These are phyloP conservation scores for Sinocyclocheilus rhinocerous DNA, from an alignment of 2,113 vertebrate species.

Conservation along the genomic window DNA sequence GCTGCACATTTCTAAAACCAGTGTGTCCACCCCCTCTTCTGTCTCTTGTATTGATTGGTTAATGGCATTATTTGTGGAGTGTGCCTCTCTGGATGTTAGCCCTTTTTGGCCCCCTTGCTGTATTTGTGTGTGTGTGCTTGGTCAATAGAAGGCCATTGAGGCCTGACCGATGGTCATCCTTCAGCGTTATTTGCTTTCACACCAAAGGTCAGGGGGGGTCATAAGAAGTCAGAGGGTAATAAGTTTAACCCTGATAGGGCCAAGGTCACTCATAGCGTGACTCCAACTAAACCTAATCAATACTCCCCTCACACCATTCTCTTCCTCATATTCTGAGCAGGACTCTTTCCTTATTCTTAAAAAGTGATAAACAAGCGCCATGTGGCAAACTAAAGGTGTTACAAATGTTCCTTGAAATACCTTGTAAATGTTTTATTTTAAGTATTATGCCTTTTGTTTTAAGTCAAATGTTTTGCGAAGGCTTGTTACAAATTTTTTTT, in stretches of 20 bases:
- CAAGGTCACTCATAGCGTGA: conserved; percentile 50
- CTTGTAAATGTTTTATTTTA: neutral
- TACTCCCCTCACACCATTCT: conserved; percentile 1
- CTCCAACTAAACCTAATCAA: conserved; percentile 37
- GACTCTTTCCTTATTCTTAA: neutral
- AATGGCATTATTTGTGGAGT: conserved; percentile 61
- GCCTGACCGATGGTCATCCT: conserved; percentile 84
- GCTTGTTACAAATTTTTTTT: neutral
- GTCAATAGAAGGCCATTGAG: conserved; percentile 86
- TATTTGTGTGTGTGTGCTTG: conserved; percentile 67
- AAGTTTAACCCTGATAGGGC: conserved; percentile 56
- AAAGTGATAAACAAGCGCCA: neutral
- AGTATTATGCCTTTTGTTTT: neutral
- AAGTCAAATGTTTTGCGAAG: neutral
- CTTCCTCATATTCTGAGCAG: conserved; percentile 13
- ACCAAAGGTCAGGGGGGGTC: conserved; percentile 49
- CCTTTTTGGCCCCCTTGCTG: conserved; percentile 36
- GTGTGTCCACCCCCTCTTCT: conserved; percentile 30
- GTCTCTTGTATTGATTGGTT: conserved; percentile 56
- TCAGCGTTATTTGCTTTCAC: conserved; percentile 53
- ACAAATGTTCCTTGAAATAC: neutral
- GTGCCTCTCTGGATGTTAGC: conserved; percentile 38
- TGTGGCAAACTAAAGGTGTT: neutral
- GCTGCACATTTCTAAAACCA: conserved; percentile 34
- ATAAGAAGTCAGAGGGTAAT: conserved; percentile 54